A percentile compares a stretch with the other conserved stretches of the same genome.
Conservation (phyloP, 2,797 vertebrate genomes). For the Cyclopterus lumpus region DNA sequence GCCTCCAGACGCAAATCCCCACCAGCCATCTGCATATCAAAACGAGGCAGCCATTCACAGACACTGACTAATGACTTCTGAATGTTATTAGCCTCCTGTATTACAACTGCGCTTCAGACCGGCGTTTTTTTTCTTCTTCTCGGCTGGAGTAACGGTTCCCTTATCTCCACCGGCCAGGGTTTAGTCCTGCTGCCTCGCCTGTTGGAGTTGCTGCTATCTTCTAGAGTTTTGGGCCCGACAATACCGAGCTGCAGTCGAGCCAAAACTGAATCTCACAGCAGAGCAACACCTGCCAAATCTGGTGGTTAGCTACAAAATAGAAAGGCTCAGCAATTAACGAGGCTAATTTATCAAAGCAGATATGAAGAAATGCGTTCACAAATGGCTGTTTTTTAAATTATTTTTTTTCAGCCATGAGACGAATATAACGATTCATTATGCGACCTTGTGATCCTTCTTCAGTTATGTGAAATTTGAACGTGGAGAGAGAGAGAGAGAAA, state of each 20-base stretch:
- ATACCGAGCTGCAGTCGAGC: conserved; percentile 40
- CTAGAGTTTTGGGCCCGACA: conserved; percentile 47
- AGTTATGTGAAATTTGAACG: background rate
- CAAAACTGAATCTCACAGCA: conserved; percentile 52
- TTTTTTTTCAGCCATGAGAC: conserved; percentile 4
- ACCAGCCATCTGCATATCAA: conserved; percentile 65
- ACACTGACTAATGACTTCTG: conserved; percentile 62
- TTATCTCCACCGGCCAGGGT: conserved; percentile 69
- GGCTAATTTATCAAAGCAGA: conserved; percentile 70
- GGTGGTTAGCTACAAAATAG: conserved; percentile 61
- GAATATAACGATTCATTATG: background rate
- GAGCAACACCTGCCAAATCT: conserved; percentile 66
- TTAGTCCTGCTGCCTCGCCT: conserved; percentile 55
- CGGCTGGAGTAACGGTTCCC: conserved; percentile 25
- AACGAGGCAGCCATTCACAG: conserved; percentile 67
- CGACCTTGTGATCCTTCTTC: conserved; percentile 1
- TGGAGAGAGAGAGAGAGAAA: no score
- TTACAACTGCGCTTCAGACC: conserved; percentile 46
- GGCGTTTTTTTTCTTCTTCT: conserved; percentile 26
- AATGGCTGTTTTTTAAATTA: conserved; percentile 13
- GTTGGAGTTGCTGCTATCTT: conserved; percentile 57
- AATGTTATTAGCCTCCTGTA: conserved; percentile 52
- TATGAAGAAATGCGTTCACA: conserved; percentile 49
- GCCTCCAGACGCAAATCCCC: conserved; percentile 51
- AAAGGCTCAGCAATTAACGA: conserved; percentile 68